phyloP scores from a whole-genome alignment of 2,888 invertebrate genomes.

The Drosophila gaucha region DNA sequence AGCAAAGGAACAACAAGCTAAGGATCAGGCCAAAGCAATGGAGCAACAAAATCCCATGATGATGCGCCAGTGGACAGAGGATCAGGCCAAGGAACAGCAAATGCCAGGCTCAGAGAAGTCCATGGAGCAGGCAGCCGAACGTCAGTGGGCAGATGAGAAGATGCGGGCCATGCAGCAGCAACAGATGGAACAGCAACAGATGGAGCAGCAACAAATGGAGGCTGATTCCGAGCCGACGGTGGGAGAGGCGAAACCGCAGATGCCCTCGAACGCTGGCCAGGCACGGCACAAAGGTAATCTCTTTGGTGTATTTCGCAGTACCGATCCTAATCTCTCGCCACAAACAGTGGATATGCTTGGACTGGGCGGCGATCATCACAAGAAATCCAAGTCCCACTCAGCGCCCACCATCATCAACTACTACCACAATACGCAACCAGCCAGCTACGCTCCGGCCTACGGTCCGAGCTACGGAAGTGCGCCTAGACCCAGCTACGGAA shows the following conservation, averaged over 20 bases:
- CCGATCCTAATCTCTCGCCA: constrained; percentile 38
- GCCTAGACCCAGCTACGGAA: constrained; percentile 24
- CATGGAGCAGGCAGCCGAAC: constrained; percentile 20
- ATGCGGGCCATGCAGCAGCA: constrained; percentile 21
- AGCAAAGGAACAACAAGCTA: neutral
- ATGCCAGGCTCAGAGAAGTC: neutral
- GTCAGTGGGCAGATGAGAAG: constrained; percentile 38
- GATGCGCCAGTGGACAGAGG: constrained; percentile 8
- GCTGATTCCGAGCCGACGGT: constrained; percentile 15
- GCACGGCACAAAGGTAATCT: constrained; percentile 82
- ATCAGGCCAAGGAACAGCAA: constrained; percentile 21
- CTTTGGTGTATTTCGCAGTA: constrained; percentile 73
- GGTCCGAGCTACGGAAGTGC: constrained; percentile 9
- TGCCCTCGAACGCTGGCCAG: constrained; percentile 55
- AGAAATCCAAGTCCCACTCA: constrained; percentile 41
- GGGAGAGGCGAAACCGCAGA: constrained; percentile 71
- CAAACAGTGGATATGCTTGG: constrained; percentile 53
- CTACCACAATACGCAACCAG: constrained; percentile 43
- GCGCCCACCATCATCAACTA: constrained; percentile 68
- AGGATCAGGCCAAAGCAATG: constrained; percentile 3
- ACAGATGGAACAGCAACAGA: constrained; percentile 7
- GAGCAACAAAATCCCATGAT: constrained; percentile 4
- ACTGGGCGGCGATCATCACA: constrained; percentile 56
- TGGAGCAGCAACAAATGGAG: constrained; percentile 5
- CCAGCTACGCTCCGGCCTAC: constrained; percentile 22